phyloP scores from a whole-genome alignment of 1,140 invertebrate species.

The Drosophila ohnishii region DNA sequence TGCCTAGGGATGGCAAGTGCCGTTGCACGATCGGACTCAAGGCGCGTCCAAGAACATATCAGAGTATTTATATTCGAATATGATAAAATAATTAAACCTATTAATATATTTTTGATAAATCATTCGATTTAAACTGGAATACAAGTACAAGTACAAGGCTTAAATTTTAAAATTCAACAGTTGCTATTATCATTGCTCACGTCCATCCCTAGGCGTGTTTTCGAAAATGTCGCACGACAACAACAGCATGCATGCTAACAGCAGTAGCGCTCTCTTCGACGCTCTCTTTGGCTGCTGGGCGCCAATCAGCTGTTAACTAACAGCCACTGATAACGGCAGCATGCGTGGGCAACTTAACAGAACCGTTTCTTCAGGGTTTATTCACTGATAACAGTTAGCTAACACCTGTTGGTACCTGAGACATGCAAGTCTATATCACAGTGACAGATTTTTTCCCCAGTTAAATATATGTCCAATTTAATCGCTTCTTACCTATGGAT shows the following conservation, averaged over 20 bases:
- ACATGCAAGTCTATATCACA: not conserved
- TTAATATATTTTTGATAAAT: not conserved
- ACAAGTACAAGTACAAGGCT: too few species aligned
- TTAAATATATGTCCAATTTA: not conserved
- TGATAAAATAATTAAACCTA: not conserved
- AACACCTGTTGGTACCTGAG: not conserved
- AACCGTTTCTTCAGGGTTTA: not conserved
- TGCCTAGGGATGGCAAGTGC: not conserved
- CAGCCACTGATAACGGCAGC: not conserved
- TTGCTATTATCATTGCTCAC: not conserved
- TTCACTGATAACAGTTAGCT: not conserved
- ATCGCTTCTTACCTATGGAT: constrained; percentile 1
- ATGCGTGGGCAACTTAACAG: not conserved
- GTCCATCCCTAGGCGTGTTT: constrained; percentile 6
- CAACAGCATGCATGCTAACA: not conserved
- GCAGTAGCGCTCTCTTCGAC: not conserved
- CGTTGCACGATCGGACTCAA: not conserved
- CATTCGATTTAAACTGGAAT: not conserved
- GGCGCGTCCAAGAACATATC: not conserved
- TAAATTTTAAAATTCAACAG: not conserved
- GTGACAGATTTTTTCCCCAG: too few species aligned
- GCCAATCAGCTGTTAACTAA: not conserved
- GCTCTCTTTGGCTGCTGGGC: constrained; percentile 1
- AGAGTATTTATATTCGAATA: not conserved
- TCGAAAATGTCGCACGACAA: constrained; percentile 6